Base-by-base conservation (phyloP, 1,140 invertebrate genomes). In the Musca vetustissima region DNA sequence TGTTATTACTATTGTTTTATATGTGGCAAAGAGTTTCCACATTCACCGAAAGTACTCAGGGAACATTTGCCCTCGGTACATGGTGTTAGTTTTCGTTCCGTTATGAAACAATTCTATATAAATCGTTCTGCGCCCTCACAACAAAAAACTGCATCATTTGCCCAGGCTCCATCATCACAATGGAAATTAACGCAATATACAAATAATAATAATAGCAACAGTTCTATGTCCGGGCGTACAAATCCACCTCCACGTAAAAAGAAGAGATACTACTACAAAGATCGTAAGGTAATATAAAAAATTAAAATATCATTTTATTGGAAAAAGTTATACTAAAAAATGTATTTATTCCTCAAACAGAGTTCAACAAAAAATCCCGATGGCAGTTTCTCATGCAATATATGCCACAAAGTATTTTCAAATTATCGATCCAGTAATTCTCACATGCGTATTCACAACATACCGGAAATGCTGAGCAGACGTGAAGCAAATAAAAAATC, bases 1-100 rank as follows among this genome's bases (percentile, higher is more conserved):
- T 73, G 72, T 55, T 36, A 69, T n/a, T 73, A 70, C 43, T 73
- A 66, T 55, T 73, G 72, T 64, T 57, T 14, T 4, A 68, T 73
- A 24, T 73, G 72, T 61, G 70, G 68, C 2, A 53, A 71, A 64
- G 70, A 71, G 22, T 73, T 61, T 66, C 36, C 65, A 14, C 19
- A 65, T 11, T 61, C 64, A 21, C 70, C 70, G 19, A 71, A 68
- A 24, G 15, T 68, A 43, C 28, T 73, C 4, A 22, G 66, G 15
- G 50, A 71, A 28, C 72, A 73, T 67, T 22, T 73, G 19, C 55
- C 47, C 11, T 57, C 4, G n/a, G 67, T 14, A n/a, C 72, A 73
- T 57, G 72, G 70, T 4, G 68, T 73, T 1, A 71, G 53, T 43
- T 73, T 70, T 50, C 49, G 61, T 43, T 64, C 65, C 9, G 64